Conservation (phyloP, 2,113 vertebrate species). For the Penelope pileata region DNA sequence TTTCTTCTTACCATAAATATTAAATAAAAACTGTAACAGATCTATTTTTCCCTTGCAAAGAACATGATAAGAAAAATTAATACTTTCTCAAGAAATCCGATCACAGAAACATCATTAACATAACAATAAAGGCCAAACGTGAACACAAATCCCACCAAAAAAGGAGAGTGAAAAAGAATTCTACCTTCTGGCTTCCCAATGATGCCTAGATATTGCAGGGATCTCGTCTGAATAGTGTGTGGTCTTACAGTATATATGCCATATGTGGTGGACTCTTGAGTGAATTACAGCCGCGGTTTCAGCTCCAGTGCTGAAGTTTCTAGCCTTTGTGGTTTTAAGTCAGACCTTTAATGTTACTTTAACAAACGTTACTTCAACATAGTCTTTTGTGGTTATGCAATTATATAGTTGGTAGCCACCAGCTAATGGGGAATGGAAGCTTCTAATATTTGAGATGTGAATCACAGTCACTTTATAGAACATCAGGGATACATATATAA, state of each 20-base stretch:
- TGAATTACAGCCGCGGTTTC: slow-evolving; percentile 70
- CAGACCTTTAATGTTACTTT: slow-evolving; percentile 78
- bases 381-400: slow-evolving; percentile 82
- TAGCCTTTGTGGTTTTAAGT: slow-evolving; percentile 72
- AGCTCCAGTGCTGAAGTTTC: slow-evolving; percentile 63
- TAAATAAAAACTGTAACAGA: neutral
- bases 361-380: slow-evolving; percentile 81
- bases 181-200: slow-evolving; percentile 22
- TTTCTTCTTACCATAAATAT: neutral
- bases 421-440: slow-evolving; percentile 76
- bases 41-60: neutral
- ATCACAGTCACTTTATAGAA: slow-evolving; percentile 76
- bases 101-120: neutral
- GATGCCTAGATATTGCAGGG: slow-evolving; percentile 46
- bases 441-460: slow-evolving; percentile 81
- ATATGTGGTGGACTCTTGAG: slow-evolving; percentile 71
- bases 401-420: slow-evolving; percentile 80
- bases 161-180: neutral
- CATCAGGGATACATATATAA: slow-evolving; percentile 60
- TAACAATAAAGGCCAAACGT: neutral
- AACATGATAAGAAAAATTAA: neutral
- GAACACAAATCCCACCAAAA: neutral
- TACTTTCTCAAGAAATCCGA: neutral
- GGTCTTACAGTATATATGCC: slow-evolving; percentile 68
- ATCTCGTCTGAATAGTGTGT: slow-evolving; percentile 65